A percentile compares a stretch with the other conserved stretches of the same genome.
These are phyloP conservation scores for Sanderia malayensis DNA, from an alignment of 30 jellyfish, hydroid and myxozoan genomes.

Conservation along the genomic window DNA sequence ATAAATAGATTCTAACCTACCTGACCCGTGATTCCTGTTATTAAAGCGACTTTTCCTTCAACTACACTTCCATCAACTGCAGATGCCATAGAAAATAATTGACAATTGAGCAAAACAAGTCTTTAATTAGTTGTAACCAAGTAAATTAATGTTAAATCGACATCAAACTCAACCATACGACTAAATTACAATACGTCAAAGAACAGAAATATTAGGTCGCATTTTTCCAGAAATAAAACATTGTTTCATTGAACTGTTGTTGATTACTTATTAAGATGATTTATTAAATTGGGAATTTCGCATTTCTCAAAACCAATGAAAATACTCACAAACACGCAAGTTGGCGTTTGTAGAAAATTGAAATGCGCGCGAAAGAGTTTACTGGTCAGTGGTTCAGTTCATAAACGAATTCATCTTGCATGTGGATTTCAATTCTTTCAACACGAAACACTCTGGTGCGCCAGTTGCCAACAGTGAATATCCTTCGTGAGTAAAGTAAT, in stretches of 20 bases:
- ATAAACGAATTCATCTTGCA: constrained; percentile 7
- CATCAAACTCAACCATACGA: no score
- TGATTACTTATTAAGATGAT: neutral
- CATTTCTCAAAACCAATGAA: neutral
- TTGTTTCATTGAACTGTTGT: no score
- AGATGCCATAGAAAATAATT: constrained; percentile 24
- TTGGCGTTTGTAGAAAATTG: neutral
- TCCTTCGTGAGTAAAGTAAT: no score
- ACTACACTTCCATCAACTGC: constrained; percentile 15
- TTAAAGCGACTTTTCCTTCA: constrained; percentile 65
- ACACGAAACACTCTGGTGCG: neutral
- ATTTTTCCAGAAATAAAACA: no score
- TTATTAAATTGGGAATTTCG: neutral
- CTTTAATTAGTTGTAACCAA: no score
- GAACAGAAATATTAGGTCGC: no score
- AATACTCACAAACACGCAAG: neutral
- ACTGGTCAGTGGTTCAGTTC: no score
- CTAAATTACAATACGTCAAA: no score
- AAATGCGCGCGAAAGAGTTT: neutral
- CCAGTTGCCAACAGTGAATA: no score
- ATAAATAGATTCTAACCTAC: no score
- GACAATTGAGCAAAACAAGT: no score
- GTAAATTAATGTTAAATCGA: no score
- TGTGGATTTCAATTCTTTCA: neutral
- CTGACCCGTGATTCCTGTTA: constrained; percentile 99